phyloP scores from a whole-genome alignment of 1,140 invertebrate genomes.

The Drosophila erecta region DNA sequence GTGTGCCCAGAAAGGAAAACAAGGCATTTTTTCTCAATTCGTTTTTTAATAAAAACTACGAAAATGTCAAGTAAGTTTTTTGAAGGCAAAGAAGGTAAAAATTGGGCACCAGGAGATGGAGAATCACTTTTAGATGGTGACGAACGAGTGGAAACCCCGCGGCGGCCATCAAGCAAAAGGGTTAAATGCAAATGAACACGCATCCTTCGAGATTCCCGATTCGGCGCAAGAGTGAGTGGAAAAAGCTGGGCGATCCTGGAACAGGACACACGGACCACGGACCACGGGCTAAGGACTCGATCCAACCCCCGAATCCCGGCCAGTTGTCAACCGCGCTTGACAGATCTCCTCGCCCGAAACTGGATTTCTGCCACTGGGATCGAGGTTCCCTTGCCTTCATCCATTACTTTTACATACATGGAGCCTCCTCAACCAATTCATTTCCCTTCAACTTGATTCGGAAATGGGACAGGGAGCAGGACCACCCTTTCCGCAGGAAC shows the following conservation, averaged over 20 bases:
- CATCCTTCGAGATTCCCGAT: not conserved
- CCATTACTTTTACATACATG: not conserved
- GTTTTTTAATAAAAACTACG: slow-evolving; percentile 43
- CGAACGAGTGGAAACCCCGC: slow-evolving; percentile 53
- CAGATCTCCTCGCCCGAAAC: slow-evolving; percentile 47
- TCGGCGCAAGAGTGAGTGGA: too few species aligned
- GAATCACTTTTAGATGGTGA: slow-evolving; percentile 36
- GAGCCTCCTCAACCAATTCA: slow-evolving; percentile 48
- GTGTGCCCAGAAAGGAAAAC: too few species aligned
- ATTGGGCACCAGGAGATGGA: slow-evolving; percentile 10
- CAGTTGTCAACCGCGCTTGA: slow-evolving; percentile 57
- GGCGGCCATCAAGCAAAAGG: slow-evolving; percentile 47
- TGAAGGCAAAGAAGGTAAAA: slow-evolving; percentile 8
- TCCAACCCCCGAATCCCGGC: slow-evolving; percentile 26
- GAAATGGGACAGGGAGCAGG: not conserved
- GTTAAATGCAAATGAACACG: slow-evolving; percentile 73
- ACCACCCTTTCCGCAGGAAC: slow-evolving; percentile 1
- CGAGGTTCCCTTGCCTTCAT: not conserved
- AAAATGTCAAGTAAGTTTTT: slow-evolving; percentile 35
- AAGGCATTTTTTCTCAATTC: too few species aligned
- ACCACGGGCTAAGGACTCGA: too few species aligned
- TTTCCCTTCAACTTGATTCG: slow-evolving; percentile 59
- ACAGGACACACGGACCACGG: slow-evolving; percentile 57
- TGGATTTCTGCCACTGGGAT: slow-evolving; percentile 11
- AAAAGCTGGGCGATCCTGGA: slow-evolving; percentile 43